A percentile compares a stretch with the other conserved stretches of the same genome.
Conservation (phyloP, 2,113 vertebrate species). For the Sinocyclocheilus maitianheensis region DNA sequence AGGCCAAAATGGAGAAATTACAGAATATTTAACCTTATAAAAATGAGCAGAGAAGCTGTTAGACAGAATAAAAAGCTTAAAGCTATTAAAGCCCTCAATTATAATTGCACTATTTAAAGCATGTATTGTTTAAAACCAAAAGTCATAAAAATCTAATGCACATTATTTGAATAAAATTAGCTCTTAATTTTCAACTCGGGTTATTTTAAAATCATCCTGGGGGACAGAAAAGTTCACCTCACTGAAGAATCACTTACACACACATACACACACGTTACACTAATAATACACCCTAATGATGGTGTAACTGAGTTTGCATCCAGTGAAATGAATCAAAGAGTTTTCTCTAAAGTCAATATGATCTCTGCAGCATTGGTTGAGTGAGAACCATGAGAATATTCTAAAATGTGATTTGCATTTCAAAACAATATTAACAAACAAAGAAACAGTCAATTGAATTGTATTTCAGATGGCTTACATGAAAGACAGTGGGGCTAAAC, state of each 20-base stretch:
- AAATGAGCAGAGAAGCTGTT: background rate
- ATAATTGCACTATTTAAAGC: background rate
- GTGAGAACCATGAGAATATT: background rate
- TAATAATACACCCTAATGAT: background rate
- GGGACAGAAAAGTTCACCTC: background rate
- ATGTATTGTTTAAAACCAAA: background rate
- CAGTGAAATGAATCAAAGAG: background rate
- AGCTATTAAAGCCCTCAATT: background rate
- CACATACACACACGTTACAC: background rate
- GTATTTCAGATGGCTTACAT: slow-evolving; percentile 11
- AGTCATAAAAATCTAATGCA: background rate
- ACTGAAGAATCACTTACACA: background rate
- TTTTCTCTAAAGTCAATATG: background rate
- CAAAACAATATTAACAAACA: slow-evolving; percentile 10
- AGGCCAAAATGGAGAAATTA: background rate
- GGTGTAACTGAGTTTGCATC: background rate
- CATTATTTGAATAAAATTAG: background rate
- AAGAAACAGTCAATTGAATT: slow-evolving; percentile 14
- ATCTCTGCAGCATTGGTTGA: background rate
- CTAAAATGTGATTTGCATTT: background rate
- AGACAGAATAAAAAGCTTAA: background rate
- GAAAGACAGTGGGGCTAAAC: background rate
- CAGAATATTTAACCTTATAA: background rate
- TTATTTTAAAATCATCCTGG: background rate
- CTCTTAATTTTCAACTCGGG: too few relatives aligned